Evolutionary conservation across 2,113 vertebrate genomes (phyloP).

Genomic region (Ageneiosus marmoratus): DNA sequence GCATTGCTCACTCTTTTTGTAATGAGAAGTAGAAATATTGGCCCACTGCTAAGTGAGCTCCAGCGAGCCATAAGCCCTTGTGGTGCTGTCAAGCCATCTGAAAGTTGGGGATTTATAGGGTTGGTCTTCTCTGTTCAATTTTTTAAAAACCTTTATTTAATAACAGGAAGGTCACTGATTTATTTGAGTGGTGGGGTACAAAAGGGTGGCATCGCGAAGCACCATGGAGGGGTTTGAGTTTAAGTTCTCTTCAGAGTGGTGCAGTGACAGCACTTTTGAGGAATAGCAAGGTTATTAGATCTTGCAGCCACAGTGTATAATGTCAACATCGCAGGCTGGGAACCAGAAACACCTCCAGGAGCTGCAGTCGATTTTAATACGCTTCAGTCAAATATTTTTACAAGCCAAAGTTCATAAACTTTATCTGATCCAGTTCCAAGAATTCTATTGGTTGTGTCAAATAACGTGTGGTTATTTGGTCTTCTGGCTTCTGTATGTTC

Average conservation of each 20-base stretch:
- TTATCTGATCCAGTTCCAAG: slow-evolving; percentile 23
- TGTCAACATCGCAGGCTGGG: background rate
- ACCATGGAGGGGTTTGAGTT: slow-evolving; percentile 10
- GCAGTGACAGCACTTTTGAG: background rate
- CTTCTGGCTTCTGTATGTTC: background rate
- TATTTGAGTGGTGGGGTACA: slow-evolving; percentile 1
- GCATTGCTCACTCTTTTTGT: background rate
- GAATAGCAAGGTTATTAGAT: slow-evolving; percentile 14
- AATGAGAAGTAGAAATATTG: slow-evolving; percentile 29
- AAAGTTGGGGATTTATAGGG: slow-evolving; percentile 22
- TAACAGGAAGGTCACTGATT: slow-evolving; percentile 17
- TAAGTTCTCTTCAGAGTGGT: background rate
- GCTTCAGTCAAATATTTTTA: background rate
- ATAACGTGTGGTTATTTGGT: background rate
- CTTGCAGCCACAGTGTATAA: background rate
- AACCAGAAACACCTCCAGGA: background rate
- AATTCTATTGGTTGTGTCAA: background rate
- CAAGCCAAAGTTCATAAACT: slow-evolving; percentile 25
- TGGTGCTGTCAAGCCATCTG: background rate
- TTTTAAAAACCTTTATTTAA: slow-evolving; percentile 33
- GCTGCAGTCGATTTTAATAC: background rate
- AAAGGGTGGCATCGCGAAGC: background rate
- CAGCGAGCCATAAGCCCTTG: slow-evolving; percentile 17
- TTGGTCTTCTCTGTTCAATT: slow-evolving; percentile 13
- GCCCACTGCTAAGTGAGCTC: slow-evolving; percentile 18